Evolutionary conservation across 2,113 vertebrate species (phyloP).

Genomic region (Peucedramus taeniatus): DNA sequence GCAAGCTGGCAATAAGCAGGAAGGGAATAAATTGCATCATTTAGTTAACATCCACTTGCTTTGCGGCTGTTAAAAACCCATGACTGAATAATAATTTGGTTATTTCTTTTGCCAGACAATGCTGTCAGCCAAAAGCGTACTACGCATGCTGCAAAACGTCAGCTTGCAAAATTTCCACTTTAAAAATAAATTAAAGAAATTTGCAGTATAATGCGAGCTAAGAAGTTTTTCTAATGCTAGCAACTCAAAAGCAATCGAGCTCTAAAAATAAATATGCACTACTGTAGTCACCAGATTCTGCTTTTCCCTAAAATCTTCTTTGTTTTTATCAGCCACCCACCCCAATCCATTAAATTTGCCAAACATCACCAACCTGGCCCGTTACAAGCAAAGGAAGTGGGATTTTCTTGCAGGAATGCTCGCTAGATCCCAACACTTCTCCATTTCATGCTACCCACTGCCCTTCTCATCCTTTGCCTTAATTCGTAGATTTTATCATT

Average conservation of each 20-base stretch:
- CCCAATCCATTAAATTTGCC: background rate
- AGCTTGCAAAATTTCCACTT: conserved; percentile 77
- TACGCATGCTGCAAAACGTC: conserved; percentile 72
- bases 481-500: conserved; percentile 5
- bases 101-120: conserved; percentile 86
- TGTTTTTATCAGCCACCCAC: background rate
- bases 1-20: conserved; percentile 88
- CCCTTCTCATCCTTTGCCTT: conserved; percentile 2
- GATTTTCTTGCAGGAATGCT: background rate
- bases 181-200: conserved; percentile 68
- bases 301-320: background rate
- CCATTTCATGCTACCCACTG: background rate
- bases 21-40: conserved; percentile 98
- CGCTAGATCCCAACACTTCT: background rate
- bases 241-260: background rate
- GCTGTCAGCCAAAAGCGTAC: conserved; percentile 81
- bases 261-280: conserved; percentile 53
- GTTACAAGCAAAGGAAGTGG: background rate
- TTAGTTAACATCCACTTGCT: conserved; percentile 97
- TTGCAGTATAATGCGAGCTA: conserved; percentile 34
- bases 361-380: background rate
- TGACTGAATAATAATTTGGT: conserved; percentile 94
- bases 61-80: conserved; percentile 91
- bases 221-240: conserved; percentile 50
- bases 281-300: background rate